Evolutionary conservation across 2,888 invertebrate species (phyloP).

Genomic region (Glaucopsyche alexis): DNA sequence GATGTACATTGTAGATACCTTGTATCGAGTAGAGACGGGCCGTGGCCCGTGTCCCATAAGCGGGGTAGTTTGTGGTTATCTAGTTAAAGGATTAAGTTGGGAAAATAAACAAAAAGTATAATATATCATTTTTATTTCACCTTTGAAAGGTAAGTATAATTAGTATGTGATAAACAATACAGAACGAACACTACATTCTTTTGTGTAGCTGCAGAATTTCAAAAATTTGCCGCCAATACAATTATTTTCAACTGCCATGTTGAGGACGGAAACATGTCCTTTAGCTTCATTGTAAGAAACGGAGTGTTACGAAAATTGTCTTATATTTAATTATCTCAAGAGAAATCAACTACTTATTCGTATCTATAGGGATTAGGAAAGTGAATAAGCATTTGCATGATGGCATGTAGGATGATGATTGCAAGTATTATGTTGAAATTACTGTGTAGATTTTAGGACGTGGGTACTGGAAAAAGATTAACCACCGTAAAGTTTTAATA

Average conservation of each 20-base stretch:
- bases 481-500: too few relatives aligned
- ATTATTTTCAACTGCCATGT: constrained; percentile 52
- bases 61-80: too few relatives aligned
- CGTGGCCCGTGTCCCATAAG: too few relatives aligned
- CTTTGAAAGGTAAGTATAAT: constrained; percentile 69
- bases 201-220: constrained; percentile 50
- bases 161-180: constrained; percentile 62
- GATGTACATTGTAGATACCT: too few relatives aligned
- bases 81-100: constrained; percentile 3
- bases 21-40: too few relatives aligned
- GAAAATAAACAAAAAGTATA: constrained; percentile 38
- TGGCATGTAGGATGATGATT: constrained; percentile 52
- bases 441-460: constrained; percentile 1
- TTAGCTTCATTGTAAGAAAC: constrained; percentile 49
- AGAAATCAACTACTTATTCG: constrained; percentile 68
- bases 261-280: constrained; percentile 71
- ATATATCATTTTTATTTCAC: constrained; percentile 61
- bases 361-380: constrained; percentile 64
- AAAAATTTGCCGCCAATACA: constrained; percentile 48
- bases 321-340: constrained; percentile 72
- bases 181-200: constrained; percentile 63
- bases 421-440: constrained; percentile 37
- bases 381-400: constrained; percentile 69
- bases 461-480: neutral
- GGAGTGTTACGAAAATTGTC: constrained; percentile 67